Base-by-base conservation (phyloP, 2,797 vertebrate species). In the Helarctos malayanus region DNA sequence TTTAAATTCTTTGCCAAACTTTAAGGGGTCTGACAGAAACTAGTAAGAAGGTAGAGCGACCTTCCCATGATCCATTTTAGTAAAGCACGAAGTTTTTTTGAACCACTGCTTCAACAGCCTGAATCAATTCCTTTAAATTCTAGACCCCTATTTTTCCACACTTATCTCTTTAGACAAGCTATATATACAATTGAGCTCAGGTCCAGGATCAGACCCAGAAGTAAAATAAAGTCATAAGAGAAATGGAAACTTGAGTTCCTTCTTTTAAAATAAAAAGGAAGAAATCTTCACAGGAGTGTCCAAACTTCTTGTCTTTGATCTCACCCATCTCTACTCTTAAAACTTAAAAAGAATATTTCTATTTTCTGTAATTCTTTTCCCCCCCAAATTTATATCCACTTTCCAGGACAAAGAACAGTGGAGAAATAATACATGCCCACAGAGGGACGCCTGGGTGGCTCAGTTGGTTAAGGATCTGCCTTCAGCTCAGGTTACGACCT, bases 1-100 rank as follows among this genome's bases (percentile, higher is more conserved):
- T 79, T 76, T 69, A 52, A 87, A 85, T 79, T 89, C 57, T 97
- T 84, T 81, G 16, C 49, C 35, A 38, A 38, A 38, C 69, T 92
- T 94, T 94, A 78, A 96, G 32, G 65, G 38, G 32, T 89, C 7
- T 82, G 59, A 91, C 27, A 79, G 21, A 95, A 93, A 96, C 85
- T 86, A 83, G 91, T 63, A 69, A 59, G 79, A 71, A 93, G 65
- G 86, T 75, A 14, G 54, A 73, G 15, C 27, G 35, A 83, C 71
- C 25, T 68, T 78, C 89, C 41, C 78, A 75, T 4, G 52, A 54
- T 76, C n/a, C 41, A 86, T 92, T 91, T 47, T 71, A 79, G 59
- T 45, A 89, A 94, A 18, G 75, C 52, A 76, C 5, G 52, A 93
- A 89, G 89, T 61, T 83, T 85, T 89, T 96, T 84, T 65, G 32